These are phyloP conservation scores for Brotula barbata DNA, from an alignment of 2,797 vertebrate genomes.

Conservation along the genomic window DNA sequence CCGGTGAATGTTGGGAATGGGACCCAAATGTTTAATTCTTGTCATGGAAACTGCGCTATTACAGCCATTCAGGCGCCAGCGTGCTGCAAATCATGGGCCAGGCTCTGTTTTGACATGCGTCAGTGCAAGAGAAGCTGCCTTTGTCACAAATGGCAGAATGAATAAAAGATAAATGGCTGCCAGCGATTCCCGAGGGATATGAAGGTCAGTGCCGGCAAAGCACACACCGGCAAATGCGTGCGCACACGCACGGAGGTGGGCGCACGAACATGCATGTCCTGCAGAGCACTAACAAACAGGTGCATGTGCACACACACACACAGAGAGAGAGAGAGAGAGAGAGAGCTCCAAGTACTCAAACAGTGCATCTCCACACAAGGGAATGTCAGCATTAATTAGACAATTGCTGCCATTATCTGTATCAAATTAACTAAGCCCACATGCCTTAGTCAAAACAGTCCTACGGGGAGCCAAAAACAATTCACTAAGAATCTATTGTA, in stretches of 20 bases:
- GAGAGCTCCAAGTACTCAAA: constrained; percentile 1
- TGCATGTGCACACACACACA: background rate
- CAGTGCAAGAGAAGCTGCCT: constrained; percentile 58
- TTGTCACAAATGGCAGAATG: constrained; percentile 76
- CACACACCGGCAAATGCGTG: background rate
- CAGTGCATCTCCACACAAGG: constrained; percentile 4
- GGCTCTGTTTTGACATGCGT: constrained; percentile 66
- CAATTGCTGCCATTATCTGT: constrained; percentile 11
- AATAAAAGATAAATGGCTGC: constrained; percentile 80
- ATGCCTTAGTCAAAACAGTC: constrained; percentile 11
- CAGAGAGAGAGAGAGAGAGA: background rate
- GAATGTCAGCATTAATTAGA: constrained; percentile 33
- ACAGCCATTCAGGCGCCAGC: constrained; percentile 19
- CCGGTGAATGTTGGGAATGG: constrained; percentile 18
- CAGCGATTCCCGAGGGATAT: constrained; percentile 61
- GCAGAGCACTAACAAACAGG: background rate
- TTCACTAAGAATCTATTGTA: constrained; percentile 11
- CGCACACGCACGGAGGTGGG: background rate
- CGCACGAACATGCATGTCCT: background rate
- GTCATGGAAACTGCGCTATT: constrained; percentile 11
- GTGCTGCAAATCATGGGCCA: constrained; percentile 44
- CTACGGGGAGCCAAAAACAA: constrained; percentile 12
- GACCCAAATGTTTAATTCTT: constrained; percentile 21
- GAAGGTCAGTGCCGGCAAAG: constrained; percentile 72
- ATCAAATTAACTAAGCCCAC: constrained; percentile 19